Evolutionary conservation across 2,797 vertebrate genomes (phyloP).

Genomic region (Protonibea diacanthus): DNA sequence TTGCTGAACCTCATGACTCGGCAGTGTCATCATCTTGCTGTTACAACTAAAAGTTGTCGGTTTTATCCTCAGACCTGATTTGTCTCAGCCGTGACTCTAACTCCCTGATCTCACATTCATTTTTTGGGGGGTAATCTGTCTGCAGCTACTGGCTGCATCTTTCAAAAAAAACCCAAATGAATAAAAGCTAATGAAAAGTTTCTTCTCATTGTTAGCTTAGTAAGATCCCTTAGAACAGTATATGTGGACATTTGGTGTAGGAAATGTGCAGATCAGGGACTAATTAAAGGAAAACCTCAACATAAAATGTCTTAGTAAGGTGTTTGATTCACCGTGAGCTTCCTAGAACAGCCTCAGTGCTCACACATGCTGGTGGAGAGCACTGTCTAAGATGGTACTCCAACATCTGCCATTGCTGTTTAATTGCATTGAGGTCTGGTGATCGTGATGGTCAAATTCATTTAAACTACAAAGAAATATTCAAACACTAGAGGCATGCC

Average conservation of each 20-base stretch:
- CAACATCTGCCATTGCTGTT: background rate
- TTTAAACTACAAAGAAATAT: background rate
- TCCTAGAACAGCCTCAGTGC: background rate
- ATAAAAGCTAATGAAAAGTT: background rate
- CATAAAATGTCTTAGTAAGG: background rate
- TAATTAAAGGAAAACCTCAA: background rate
- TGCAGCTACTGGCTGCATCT: background rate
- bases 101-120: background rate
- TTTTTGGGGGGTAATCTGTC: background rate
- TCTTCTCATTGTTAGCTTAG: background rate
- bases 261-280: background rate
- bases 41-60: background rate
- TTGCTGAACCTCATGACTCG: conserved; percentile 2
- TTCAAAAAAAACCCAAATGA: background rate
- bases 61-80: background rate
- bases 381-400: background rate
- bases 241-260: background rate
- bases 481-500: background rate
- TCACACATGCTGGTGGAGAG: background rate
- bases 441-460: too few species aligned
- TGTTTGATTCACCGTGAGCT: background rate
- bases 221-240: background rate
- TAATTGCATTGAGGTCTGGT: background rate
- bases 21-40: background rate
- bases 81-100: background rate